Conservation (phyloP, 2,888 invertebrate species). For the Margaritifera margaritifera region DNA sequence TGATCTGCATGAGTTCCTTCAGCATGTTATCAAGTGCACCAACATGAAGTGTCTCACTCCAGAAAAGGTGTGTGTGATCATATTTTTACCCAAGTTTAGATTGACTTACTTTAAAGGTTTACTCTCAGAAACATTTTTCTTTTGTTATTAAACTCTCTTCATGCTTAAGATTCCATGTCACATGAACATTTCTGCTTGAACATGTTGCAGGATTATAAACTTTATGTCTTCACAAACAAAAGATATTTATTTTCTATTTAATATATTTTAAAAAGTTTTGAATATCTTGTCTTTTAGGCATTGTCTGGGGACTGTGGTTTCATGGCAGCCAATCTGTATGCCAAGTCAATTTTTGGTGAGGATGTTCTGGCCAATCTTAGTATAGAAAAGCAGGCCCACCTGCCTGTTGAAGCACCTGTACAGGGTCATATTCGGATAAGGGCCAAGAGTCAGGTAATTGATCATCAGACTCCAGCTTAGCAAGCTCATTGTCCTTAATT, state of each 20-base stretch:
- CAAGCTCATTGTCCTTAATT: no score
- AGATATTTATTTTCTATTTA: not conserved
- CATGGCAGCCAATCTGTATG: conserved; percentile 99
- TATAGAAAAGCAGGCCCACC: conserved; percentile 84
- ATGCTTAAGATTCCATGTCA: no score
- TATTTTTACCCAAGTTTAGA: no score
- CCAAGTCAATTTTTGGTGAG: conserved; percentile 95
- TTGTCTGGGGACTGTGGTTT: conserved; percentile 98
- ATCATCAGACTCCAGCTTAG: no score
- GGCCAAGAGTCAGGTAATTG: conserved; percentile 93
- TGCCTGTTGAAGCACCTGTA: conserved; percentile 83
- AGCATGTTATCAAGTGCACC: conserved; percentile 92
- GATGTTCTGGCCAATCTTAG: conserved; percentile 99
- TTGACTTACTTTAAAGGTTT: no score
- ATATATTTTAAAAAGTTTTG: not conserved
- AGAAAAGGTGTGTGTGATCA: conserved; percentile 80
- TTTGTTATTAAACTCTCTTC: no score
- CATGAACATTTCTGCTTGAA: no score
- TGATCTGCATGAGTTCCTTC: conserved; percentile 93
- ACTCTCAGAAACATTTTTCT: no score
- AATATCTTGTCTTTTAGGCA: conserved; percentile 77
- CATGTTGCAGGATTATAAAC: not conserved
- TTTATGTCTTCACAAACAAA: not conserved
- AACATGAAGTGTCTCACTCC: conserved; percentile 99
- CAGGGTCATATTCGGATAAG: conserved; percentile 97